phyloP scores from a whole-genome alignment of 2,888 invertebrate species.

The Eristalinus sepulchralis region DNA sequence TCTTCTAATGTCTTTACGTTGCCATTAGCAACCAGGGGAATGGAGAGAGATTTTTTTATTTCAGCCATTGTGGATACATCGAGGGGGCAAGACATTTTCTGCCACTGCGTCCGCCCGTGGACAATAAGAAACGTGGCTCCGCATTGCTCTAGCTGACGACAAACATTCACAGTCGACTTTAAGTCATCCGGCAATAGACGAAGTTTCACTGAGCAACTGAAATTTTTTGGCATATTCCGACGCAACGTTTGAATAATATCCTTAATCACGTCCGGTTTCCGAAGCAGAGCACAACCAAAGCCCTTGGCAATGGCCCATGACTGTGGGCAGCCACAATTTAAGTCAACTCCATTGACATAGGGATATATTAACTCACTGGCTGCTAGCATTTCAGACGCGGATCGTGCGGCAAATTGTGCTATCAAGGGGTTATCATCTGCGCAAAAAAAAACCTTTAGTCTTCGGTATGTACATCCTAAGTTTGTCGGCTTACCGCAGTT shows the following conservation, averaged over 20 bases:
- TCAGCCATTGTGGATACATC: conserved; percentile 87
- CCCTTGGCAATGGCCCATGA: conserved; percentile 96
- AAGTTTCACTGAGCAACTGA: conserved; percentile 96
- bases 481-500: conserved; percentile 82
- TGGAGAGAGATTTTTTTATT: conserved; percentile 85
- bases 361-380: conserved; percentile 92
- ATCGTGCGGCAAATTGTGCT: conserved; percentile 97
- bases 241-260: conserved; percentile 90
- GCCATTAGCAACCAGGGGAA: conserved; percentile 97
- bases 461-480: no score
- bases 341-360: conserved; percentile 95
- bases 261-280: conserved; percentile 90
- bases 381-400: conserved; percentile 89
- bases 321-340: conserved; percentile 99
- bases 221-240: conserved; percentile 86
- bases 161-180: conserved; percentile 89
- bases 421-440: conserved; percentile 91
- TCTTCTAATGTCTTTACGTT: conserved; percentile 89
- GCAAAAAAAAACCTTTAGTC: conserved; percentile 66
- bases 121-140: conserved; percentile 94
- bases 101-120: conserved; percentile 94
- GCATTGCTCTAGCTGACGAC: conserved; percentile 89
- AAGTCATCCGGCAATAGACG: conserved; percentile 83
- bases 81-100: conserved; percentile 88
- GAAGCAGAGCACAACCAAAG: conserved; percentile 91